A percentile compares a stretch with the other conserved stretches of the same genome.
Evolutionary conservation across 2,797 vertebrate genomes (phyloP).

Genomic region (Pelodytes ibericus): DNA sequence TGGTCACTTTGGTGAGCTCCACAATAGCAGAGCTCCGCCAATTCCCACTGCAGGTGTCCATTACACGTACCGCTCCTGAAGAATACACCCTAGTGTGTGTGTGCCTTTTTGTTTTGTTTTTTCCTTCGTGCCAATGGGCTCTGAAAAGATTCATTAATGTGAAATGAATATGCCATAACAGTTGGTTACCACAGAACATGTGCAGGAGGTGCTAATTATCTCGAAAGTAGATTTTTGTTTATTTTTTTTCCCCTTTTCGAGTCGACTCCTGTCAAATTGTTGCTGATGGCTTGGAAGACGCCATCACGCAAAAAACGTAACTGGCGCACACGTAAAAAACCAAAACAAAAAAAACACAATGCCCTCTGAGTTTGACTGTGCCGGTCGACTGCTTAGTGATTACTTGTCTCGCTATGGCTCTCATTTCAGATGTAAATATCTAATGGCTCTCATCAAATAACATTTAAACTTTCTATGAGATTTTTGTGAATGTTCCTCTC

Average conservation of each 20-base stretch:
- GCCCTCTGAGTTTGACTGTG: constrained; percentile 53
- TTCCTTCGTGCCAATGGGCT: background rate
- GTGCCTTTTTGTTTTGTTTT: background rate
- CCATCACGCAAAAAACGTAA: background rate
- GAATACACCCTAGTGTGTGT: background rate
- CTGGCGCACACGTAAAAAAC: constrained; percentile 17
- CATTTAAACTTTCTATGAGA: constrained; percentile 72
- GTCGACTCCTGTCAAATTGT: background rate
- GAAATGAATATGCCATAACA: constrained; percentile 6
- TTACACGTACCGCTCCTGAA: background rate
- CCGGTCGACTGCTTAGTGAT: constrained; percentile 59
- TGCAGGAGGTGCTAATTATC: background rate
- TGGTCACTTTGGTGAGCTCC: no score
- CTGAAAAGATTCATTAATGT: constrained; percentile 20
- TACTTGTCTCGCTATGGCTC: constrained; percentile 59
- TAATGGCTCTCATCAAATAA: constrained; percentile 75
- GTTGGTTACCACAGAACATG: background rate
- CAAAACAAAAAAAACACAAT: constrained; percentile 44
- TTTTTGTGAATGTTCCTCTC: constrained; percentile 68
- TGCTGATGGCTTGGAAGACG: accelerated
- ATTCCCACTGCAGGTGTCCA: background rate
- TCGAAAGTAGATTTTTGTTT: background rate
- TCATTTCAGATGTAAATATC: constrained; percentile 69
- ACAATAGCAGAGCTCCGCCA: no score
- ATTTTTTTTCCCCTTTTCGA: no score